A percentile compares a stretch with the other conserved stretches of the same genome.
Evolutionary conservation across 92 coral and sea anemone genomes (phyloP).

Genomic region (Palythoa grandis): DNA sequence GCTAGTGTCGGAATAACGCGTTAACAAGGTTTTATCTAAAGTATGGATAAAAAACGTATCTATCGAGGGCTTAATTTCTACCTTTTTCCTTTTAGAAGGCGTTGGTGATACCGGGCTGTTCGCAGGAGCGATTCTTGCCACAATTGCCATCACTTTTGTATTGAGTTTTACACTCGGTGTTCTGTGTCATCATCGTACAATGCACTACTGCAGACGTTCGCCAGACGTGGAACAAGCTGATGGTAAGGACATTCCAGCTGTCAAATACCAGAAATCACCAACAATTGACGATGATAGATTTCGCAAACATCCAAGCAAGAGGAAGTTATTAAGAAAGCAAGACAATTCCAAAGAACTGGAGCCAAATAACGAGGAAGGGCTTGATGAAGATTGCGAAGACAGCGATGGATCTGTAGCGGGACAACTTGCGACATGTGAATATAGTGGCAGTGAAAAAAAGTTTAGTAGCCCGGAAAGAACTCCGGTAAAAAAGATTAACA

Average conservation of each 20-base stretch:
- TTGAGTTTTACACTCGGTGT: conserved; percentile 72
- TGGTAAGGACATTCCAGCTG: conserved; percentile 48
- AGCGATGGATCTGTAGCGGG: conserved; percentile 78
- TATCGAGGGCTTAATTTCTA: not conserved
- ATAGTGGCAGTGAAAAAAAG: conserved; percentile 12
- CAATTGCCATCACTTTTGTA: conserved; percentile 66
- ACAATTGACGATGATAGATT: conserved; percentile 45
- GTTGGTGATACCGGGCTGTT: conserved; percentile 64
- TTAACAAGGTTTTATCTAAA: too few relatives aligned
- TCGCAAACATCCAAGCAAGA: conserved; percentile 54
- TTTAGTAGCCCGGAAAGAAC: conserved; percentile 32
- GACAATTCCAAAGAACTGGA: conserved; percentile 30
- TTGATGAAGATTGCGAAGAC: conserved; percentile 50
- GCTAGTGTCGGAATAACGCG: too few relatives aligned
- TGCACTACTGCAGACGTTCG: conserved; percentile 46
- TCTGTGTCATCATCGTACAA: conserved; percentile 61
- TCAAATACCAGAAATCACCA: conserved; percentile 81
- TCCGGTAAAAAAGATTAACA: conserved; percentile 40
- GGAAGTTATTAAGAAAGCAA: conserved; percentile 52
- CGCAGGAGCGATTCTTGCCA: conserved; percentile 68
- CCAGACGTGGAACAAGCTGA: conserved; percentile 49
- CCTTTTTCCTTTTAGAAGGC: not conserved
- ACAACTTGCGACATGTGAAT: not conserved
- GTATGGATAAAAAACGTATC: too few relatives aligned
- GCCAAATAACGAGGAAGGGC: conserved; percentile 9